Percentiles rank a stretch among this genome's conserved stretches.
Conservation (phyloP, 2,888 invertebrate species). For the Sesia bembeciformis region DNA sequence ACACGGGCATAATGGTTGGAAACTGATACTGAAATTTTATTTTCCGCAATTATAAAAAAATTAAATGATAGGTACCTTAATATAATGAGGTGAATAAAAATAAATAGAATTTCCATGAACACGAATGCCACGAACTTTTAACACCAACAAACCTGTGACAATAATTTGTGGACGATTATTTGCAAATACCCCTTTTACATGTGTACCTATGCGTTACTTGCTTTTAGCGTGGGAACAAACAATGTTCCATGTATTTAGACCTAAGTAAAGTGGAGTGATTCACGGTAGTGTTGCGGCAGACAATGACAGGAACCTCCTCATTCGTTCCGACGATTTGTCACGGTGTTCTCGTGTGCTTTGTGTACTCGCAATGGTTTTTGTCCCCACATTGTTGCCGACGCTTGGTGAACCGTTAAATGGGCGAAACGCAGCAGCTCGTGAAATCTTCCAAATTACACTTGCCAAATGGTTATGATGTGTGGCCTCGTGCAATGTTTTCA, state of each 20-base stretch:
- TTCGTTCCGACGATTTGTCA: slow-evolving; percentile 48
- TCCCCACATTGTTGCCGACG: slow-evolving; percentile 31
- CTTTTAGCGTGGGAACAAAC: slow-evolving; percentile 31
- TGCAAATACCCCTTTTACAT: background rate
- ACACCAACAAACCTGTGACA: no score
- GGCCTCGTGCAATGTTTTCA: no score
- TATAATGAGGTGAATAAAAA: no score
- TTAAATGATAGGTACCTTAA: no score
- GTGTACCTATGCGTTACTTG: no score
- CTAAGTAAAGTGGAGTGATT: slow-evolving; percentile 30
- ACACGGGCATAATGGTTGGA: no score
- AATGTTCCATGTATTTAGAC: slow-evolving; percentile 22
- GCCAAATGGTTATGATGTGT: background rate
- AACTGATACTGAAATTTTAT: no score
- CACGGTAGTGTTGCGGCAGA: slow-evolving; percentile 34
- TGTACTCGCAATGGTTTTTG: slow-evolving; percentile 22
- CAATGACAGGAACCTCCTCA: slow-evolving; percentile 56
- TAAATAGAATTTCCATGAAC: no score
- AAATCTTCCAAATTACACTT: background rate
- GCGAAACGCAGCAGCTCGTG: slow-evolving; percentile 17
- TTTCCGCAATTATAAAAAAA: no score
- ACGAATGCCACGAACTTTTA: no score
- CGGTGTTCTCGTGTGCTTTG: slow-evolving; percentile 27
- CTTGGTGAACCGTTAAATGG: slow-evolving; percentile 31
- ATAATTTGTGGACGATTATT: background rate